A percentile compares a stretch with the other conserved stretches of the same genome.
phyloP scores from a whole-genome alignment of 2,113 vertebrate species.

The Pomatostomus ruficeps region DNA sequence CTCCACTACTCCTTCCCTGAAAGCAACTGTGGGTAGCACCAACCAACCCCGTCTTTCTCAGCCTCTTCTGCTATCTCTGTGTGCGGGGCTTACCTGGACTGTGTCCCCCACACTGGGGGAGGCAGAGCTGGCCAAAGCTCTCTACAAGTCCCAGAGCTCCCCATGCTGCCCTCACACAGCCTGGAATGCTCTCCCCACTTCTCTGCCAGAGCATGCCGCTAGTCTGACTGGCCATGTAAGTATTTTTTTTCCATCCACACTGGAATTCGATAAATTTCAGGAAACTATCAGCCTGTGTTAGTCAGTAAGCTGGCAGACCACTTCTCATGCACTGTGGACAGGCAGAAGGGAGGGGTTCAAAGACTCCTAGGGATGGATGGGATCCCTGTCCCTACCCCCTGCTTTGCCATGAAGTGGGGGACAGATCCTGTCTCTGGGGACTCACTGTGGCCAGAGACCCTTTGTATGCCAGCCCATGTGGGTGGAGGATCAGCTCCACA shows the following conservation, averaged over 20 bases:
- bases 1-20: not conserved
- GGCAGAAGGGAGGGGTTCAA: not conserved
- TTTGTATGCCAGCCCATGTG: accelerated
- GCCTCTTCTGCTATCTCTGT: not conserved
- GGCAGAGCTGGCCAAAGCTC: not conserved
- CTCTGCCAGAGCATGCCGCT: not conserved
- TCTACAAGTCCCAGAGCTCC: not conserved
- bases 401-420: not conserved
- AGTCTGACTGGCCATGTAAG: accelerated
- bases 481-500: not conserved
- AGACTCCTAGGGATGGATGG: accelerated
- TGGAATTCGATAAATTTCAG: not conserved
- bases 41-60: not conserved
- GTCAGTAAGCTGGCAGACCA: accelerated
- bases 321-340: accelerated
- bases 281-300: not conserved
- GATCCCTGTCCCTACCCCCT: not conserved
- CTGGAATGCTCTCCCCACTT: not conserved
- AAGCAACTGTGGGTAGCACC: not conserved
- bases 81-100: accelerated
- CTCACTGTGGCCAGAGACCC: not conserved
- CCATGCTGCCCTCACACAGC: not conserved
- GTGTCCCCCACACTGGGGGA: accelerated
- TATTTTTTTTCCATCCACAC: not conserved
- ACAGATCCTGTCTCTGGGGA: not conserved